Evolutionary conservation across 1,140 invertebrate genomes (phyloP), one percentile per base, ranked within the genome.

Genomic region (Chionoecetes opilio): DNA sequence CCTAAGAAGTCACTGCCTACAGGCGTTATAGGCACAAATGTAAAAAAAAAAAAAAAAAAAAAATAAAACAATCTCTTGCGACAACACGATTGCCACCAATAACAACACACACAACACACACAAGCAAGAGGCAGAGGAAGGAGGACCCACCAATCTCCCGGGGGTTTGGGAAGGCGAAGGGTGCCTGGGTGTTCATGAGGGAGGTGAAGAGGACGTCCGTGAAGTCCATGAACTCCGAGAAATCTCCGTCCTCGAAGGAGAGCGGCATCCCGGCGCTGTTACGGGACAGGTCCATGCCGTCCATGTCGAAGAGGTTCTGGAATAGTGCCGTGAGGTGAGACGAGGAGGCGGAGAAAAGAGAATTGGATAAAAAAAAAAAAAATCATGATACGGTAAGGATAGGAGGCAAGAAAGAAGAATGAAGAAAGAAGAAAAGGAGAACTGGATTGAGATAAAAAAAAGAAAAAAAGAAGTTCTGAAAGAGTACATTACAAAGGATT

Each of bases 131-230:
- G 46, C 11, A 14, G 26, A 86, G 0, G 17, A 86, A 26, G 21
- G 29, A 31, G 82, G 37, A 92, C 97, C 97, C 97, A 99, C 99
- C 98, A 96, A 99, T 99, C 98, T 99, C 99, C 97, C 99, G 98
- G 41, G 99, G 98, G 97, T 99, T 99, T 9, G 99, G 99, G 97
- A 99, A 99, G 95, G 98, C 98, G 97, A 99, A 99, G 31, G 99
- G 99, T 97, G 99, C 99, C 97, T 94, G 93, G 21, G 88, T 99
- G 86, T 97, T 98, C 96, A 98, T 98, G 96, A 99, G 98, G 85
- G 98, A 98, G 90, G 98, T 98, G 97, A 99, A 99, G 53, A 99
- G 97, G 35, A 98, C 99, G 97, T 99, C 99, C 97, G 98, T 99
- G 38, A 96, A 95, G 75, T 96, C 96, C 98, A 98, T 98, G 96